Base-by-base conservation (phyloP, 2,888 invertebrate genomes). In the Petrolisthes manimaculis region DNA sequence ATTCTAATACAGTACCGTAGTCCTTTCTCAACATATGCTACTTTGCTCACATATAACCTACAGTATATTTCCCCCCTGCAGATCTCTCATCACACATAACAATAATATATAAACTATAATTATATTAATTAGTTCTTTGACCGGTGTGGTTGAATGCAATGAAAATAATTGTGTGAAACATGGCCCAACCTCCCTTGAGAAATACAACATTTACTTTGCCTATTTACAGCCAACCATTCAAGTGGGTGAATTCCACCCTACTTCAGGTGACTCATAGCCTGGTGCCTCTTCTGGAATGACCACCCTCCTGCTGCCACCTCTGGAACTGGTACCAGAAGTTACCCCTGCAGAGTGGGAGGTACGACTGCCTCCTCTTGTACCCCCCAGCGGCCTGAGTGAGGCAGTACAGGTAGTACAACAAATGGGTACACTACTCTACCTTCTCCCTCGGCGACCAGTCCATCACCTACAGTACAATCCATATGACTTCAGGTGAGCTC, bases 401-500 rank as follows among this genome's bases (percentile, higher is more conserved):
- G 89, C 89, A 18, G 82, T 89, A 1, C 67, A 85, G 69, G 51
- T 89, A 71, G 89, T 89, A 6, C 24, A 55, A n/a, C 74, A 71
- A 56, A 82, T 51, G 67, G 84, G 84, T 69, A 83, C 82, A 75
- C 54, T 89, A 21, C 89, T 89, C n/a, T 89, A 89, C 78, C 82
- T 89, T 37, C 75, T 79, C n/a, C 85, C 85, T 21, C 69, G 81
- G 55, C 69, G 80, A 37, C 55, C 89, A 3, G 75, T 84, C 71
- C 81, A 81, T 24, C 77, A 85, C 9, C 85, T 86, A 53, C 82
- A 89, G 53, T 89, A 89, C 67, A 84, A 89, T 82, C 89, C 89
- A 14, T 89, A 89, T 51, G 81, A 81, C 56, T 89, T 89, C 80
- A 89, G 83, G 89, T 89, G 56, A 89, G 89, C 67, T 37, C 37